These are phyloP conservation scores for Eupeodes luniger DNA, from an alignment of 2,888 invertebrate genomes.

Conservation along the genomic window DNA sequence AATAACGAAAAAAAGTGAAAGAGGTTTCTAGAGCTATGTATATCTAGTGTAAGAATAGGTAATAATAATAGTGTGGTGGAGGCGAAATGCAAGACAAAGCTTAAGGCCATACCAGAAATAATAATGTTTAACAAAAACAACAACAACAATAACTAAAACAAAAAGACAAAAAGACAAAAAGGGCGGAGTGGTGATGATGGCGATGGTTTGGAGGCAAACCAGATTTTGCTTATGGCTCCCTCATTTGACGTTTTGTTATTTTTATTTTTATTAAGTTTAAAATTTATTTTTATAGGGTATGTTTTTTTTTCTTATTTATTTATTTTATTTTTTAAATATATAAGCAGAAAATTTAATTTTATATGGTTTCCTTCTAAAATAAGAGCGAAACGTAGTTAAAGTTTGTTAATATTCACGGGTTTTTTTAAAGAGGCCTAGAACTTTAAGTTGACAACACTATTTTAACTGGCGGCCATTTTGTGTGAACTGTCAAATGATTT, in stretches of 20 bases:
- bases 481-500: too few relatives aligned
- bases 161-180: background rate
- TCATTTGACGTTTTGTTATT: constrained; percentile 10
- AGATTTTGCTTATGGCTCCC: constrained; percentile 18
- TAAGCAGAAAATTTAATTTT: too few relatives aligned
- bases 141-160: background rate
- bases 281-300: constrained; percentile 19
- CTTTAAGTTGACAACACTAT: too few relatives aligned
- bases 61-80: background rate
- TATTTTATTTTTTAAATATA: too few relatives aligned
- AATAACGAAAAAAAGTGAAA: background rate
- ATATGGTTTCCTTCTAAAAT: too few relatives aligned
- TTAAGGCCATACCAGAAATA: constrained; percentile 37
- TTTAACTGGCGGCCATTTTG: too few relatives aligned
- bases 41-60: background rate
- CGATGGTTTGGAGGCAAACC: background rate
- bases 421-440: too few relatives aligned
- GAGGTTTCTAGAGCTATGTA: constrained; percentile 27
- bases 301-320: background rate
- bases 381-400: too few relatives aligned
- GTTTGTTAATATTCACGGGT: too few relatives aligned
- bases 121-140: background rate
- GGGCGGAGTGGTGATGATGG: background rate
- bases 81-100: constrained; percentile 32
- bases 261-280: background rate